Percentiles rank a stretch among this genome's conserved stretches.
These are phyloP conservation scores for Drosophila mojavensis DNA, from an alignment of 1,140 invertebrate species.

Conservation along the genomic window DNA sequence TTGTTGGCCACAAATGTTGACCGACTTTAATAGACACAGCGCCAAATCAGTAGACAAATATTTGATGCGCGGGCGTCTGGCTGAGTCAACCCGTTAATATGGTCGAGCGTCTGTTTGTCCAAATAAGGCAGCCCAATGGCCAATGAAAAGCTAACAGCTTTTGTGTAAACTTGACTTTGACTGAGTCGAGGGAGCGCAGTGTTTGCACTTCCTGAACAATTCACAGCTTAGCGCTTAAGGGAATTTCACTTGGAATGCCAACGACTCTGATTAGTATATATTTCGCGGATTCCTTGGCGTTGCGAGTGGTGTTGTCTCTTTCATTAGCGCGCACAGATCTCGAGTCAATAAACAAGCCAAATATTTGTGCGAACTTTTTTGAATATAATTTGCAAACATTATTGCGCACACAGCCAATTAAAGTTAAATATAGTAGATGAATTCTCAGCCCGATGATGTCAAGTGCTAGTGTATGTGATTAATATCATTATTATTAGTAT, in stretches of 20 bases:
- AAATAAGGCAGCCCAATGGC: constrained; percentile 29
- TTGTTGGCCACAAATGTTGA: constrained; percentile 17
- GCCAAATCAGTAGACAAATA: constrained; percentile 27
- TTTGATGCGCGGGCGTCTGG: constrained; percentile 37
- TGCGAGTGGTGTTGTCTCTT: constrained; percentile 2
- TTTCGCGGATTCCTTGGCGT: constrained; percentile 1
- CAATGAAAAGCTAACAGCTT: constrained; percentile 5
- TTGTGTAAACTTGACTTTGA: constrained; percentile 54
- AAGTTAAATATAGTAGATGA: constrained; percentile 18
- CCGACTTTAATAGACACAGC: constrained; percentile 11
- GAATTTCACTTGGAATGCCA: constrained; percentile 12
- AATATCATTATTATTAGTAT: constrained; percentile 21
- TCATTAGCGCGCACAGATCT: constrained; percentile 23
- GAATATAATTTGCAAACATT: constrained; percentile 54
- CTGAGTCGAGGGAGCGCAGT: constrained; percentile 15
- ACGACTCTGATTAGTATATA: constrained; percentile 19
- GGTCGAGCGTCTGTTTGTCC: constrained; percentile 15
- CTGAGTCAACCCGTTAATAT: constrained; percentile 24
- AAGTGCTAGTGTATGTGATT: constrained; percentile 34
- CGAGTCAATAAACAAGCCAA: constrained; percentile 49
- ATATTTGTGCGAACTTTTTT: constrained; percentile 40
- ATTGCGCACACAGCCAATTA: constrained; percentile 55
- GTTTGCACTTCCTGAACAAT: constrained; percentile 48
- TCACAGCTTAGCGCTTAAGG: constrained; percentile 19
- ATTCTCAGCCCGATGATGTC: constrained; percentile 62